Conservation (phyloP, 2,113 vertebrate genomes). For the Channa argus region DNA sequence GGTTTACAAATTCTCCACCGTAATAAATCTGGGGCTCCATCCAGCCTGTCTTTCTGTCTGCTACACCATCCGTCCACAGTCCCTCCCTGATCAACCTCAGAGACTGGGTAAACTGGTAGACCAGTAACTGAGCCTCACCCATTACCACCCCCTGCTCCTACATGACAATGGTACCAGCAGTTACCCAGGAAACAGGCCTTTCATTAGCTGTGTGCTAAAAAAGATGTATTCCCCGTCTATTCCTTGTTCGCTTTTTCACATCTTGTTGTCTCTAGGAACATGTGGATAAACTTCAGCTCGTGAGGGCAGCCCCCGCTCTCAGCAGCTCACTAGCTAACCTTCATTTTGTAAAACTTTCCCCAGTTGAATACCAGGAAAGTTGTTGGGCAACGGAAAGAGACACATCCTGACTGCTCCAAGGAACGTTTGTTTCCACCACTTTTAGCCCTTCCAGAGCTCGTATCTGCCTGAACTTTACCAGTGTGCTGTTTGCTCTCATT, state of each 20-base stretch:
- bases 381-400: slow-evolving; percentile 55
- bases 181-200: slow-evolving; percentile 77
- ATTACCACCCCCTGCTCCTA: slow-evolving; percentile 7
- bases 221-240: slow-evolving; percentile 75
- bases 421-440: slow-evolving; percentile 25
- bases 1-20: slow-evolving; percentile 47
- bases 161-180: slow-evolving; percentile 78
- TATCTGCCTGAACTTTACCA: not conserved
- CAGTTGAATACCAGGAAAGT: slow-evolving; percentile 52
- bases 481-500: not conserved
- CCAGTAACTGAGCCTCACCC: slow-evolving; percentile 49
- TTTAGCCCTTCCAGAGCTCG: not conserved
- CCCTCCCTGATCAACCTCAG: slow-evolving; percentile 31
- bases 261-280: slow-evolving; percentile 14
- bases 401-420: slow-evolving; percentile 7
- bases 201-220: slow-evolving; percentile 84
- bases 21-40: slow-evolving; percentile 78
- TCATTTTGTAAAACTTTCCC: slow-evolving; percentile 8
- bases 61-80: slow-evolving; percentile 32
- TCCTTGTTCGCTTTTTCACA: slow-evolving; percentile 40
- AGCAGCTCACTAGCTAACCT: not conserved
- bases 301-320: slow-evolving; percentile 10
- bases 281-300: slow-evolving; percentile 52
- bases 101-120: slow-evolving; percentile 8
- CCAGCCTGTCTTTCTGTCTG: slow-evolving; percentile 32